These are phyloP conservation scores for Tipula confusa DNA, from an alignment of 2,888 invertebrate genomes.

Conservation along the genomic window DNA sequence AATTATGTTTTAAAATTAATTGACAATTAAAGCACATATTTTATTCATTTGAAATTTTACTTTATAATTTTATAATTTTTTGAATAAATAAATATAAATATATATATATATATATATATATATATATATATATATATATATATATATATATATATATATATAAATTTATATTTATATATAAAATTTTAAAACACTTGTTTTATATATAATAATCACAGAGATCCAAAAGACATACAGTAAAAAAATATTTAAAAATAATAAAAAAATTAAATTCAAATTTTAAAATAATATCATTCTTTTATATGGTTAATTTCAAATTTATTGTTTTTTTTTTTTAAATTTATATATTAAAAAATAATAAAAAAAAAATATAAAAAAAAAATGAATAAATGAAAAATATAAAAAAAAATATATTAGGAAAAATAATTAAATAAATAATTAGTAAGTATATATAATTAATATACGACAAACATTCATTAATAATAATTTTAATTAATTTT, in stretches of 20 bases:
- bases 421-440: constrained; percentile 31
- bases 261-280: neutral
- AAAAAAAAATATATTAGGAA: neutral
- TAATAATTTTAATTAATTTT: constrained; percentile 34
- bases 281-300: neutral
- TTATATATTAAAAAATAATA: neutral
- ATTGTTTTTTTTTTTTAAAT: neutral
- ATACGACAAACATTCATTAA: constrained; percentile 36
- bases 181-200: neutral
- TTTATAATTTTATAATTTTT: neutral
- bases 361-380: neutral
- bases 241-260: constrained; percentile 31
- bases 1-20: constrained; percentile 6
- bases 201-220: constrained; percentile 39
- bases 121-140: neutral
- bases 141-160: neutral
- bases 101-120: neutral
- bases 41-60: neutral
- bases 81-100: too few relatives aligned
- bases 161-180: neutral
- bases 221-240: constrained; percentile 49
- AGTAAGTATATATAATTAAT: constrained; percentile 20
- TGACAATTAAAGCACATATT: constrained; percentile 29
- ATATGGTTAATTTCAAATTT: neutral
- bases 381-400: constrained; percentile 27